A percentile compares a stretch with the other conserved stretches of the same genome.
Evolutionary conservation across 2,888 invertebrate genomes (phyloP).

Genomic region (Metacarcinus magister): DNA sequence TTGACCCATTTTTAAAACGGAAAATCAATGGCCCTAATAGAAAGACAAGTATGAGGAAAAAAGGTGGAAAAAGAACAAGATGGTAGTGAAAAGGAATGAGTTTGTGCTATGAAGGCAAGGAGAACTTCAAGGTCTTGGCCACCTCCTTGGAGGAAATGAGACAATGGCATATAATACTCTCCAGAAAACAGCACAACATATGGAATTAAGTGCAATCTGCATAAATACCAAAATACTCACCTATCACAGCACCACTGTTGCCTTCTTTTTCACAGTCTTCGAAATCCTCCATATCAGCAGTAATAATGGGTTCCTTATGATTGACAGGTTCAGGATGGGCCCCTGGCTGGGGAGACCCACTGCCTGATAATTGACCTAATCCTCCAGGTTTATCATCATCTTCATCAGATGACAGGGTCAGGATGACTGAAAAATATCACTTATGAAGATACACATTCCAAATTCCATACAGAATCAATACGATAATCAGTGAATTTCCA

Average conservation of each 20-base stretch:
- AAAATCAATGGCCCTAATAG: no score
- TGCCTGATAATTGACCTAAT: neutral
- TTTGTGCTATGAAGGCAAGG: no score
- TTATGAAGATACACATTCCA: neutral
- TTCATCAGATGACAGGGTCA: constrained; percentile 82
- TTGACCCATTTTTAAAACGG: no score
- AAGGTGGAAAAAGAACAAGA: no score
- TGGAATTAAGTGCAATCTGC: no score
- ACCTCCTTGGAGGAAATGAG: no score
- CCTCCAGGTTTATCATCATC: constrained; percentile 72
- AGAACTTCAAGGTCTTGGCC: no score
- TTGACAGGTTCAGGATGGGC: constrained; percentile 72
- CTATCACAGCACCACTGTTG: constrained; percentile 66
- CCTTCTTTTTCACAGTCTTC: constrained; percentile 62
- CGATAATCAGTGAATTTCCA: neutral
- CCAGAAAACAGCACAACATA: no score
- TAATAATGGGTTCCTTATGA: constrained; percentile 82
- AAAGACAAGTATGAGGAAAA: no score
- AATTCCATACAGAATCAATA: neutral
- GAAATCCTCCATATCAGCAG: constrained; percentile 73
- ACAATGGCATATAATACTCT: no score
- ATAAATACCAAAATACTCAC: constrained; percentile 49
- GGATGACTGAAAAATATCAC: constrained; percentile 72
- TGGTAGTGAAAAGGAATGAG: no score
- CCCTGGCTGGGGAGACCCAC: constrained; percentile 35